Evolutionary conservation across 2,888 invertebrate species (phyloP).

Genomic region (Aethes cnicana): DNA sequence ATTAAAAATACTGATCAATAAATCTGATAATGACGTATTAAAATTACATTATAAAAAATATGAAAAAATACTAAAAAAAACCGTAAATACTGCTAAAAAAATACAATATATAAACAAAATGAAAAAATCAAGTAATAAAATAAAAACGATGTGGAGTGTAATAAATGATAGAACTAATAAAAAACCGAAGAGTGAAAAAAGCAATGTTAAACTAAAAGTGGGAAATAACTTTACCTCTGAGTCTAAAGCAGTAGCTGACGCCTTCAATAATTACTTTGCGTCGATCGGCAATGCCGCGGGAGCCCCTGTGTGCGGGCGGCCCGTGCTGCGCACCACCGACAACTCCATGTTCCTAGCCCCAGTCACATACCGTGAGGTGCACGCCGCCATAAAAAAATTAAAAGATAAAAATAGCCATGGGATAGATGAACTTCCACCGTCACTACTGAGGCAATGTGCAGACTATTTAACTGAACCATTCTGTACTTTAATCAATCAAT

Average conservation of each 20-base stretch:
- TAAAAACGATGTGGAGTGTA: conserved; percentile 31
- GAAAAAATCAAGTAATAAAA: conserved; percentile 11
- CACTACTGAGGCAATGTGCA: too few species aligned
- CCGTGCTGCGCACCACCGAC: too few species aligned
- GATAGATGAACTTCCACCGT: too few species aligned
- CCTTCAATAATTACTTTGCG: neutral
- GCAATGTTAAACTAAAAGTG: conserved; percentile 18
- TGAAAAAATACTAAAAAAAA: conserved; percentile 28
- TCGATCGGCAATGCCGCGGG: neutral
- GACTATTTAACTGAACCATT: too few species aligned
- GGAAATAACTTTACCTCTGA: neutral
- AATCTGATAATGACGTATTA: conserved; percentile 14
- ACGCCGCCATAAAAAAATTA: too few species aligned
- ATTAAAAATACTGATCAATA: conserved; percentile 20
- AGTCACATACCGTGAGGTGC: too few species aligned
- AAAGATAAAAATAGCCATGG: too few species aligned
- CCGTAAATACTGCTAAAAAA: conserved; percentile 21
- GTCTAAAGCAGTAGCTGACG: neutral
- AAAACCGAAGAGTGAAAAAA: neutral
- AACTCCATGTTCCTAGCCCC: too few species aligned
- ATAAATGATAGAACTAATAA: conserved; percentile 26
- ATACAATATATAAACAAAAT: conserved; percentile 19
- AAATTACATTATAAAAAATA: conserved; percentile 28
- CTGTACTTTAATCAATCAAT: too few species aligned
- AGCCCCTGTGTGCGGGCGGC: too few species aligned